phyloP scores from a whole-genome alignment of 2,888 invertebrate species.

The Pseudanteris insignis region DNA sequence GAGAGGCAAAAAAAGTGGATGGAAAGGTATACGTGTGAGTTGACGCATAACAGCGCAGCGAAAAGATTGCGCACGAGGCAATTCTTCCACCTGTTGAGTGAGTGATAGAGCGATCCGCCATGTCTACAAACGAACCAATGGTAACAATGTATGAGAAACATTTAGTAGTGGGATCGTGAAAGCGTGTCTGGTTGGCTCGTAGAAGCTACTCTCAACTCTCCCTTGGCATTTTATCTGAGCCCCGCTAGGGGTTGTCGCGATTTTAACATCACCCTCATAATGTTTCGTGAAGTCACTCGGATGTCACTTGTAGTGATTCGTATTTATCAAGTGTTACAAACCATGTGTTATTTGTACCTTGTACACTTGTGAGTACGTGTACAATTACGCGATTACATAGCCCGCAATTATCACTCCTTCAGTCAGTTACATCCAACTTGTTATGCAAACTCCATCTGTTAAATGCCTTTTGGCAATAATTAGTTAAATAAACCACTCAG shows the following conservation, averaged over 20 bases:
- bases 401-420: too few relatives aligned
- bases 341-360: slow-evolving; percentile 16
- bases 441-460: too few relatives aligned
- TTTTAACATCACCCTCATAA: slow-evolving; percentile 48
- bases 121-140: slow-evolving; percentile 59
- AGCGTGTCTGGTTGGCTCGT: slow-evolving; percentile 55
- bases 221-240: slow-evolving; percentile 49
- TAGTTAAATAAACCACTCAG: too few relatives aligned
- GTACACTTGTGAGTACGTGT: neutral
- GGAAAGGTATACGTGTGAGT: slow-evolving; percentile 34
- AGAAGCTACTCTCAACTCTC: slow-evolving; percentile 51
- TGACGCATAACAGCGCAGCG: slow-evolving; percentile 36
- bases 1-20: neutral
- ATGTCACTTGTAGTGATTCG: slow-evolving; percentile 23
- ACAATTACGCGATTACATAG: too few relatives aligned
- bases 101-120: slow-evolving; percentile 57
- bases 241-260: slow-evolving; percentile 48
- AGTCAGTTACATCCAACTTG: too few relatives aligned
- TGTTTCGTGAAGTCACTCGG: slow-evolving; percentile 46
- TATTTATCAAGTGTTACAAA: slow-evolving; percentile 20
- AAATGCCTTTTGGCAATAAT: too few relatives aligned
- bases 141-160: slow-evolving; percentile 48
- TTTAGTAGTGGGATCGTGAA: slow-evolving; percentile 55
- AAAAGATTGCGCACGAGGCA: slow-evolving; percentile 40
- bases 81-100: slow-evolving; percentile 62